phyloP scores from a whole-genome alignment of 2,113 vertebrate species.

The Aramus guarauna region DNA sequence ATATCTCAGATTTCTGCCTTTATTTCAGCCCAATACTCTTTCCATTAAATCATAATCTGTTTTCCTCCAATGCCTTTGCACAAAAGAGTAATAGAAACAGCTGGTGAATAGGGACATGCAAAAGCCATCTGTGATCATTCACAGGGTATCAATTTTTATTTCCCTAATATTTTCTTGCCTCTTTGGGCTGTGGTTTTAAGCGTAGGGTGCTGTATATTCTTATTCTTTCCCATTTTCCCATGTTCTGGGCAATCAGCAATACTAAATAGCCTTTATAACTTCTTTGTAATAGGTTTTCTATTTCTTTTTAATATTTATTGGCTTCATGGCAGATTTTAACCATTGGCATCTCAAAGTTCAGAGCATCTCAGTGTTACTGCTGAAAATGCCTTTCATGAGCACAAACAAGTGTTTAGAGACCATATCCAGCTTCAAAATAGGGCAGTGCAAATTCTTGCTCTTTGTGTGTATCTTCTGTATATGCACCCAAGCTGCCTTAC shows the following conservation, averaged over 20 bases:
- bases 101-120: slow-evolving; percentile 2
- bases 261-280: neutral
- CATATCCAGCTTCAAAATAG: neutral
- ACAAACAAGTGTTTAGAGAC: neutral
- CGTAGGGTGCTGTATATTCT: neutral
- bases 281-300: neutral
- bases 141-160: neutral
- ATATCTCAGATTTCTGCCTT: neutral
- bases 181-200: neutral
- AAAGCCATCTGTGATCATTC: slow-evolving; percentile 19
- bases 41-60: slow-evolving; percentile 16
- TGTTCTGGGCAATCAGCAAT: neutral
- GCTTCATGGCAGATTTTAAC: neutral
- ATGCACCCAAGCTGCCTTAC: neutral
- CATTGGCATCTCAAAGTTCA: neutral
- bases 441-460: neutral
- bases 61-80: slow-evolving; percentile 19
- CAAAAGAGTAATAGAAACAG: neutral
- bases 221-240: neutral
- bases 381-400: neutral
- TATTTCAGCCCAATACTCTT: neutral
- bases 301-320: neutral
- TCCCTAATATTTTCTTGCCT: slow-evolving; percentile 1
- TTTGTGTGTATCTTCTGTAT: neutral
- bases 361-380: neutral